Conservation (phyloP, 2,888 invertebrate genomes). For the Synergus gifuensis region DNA sequence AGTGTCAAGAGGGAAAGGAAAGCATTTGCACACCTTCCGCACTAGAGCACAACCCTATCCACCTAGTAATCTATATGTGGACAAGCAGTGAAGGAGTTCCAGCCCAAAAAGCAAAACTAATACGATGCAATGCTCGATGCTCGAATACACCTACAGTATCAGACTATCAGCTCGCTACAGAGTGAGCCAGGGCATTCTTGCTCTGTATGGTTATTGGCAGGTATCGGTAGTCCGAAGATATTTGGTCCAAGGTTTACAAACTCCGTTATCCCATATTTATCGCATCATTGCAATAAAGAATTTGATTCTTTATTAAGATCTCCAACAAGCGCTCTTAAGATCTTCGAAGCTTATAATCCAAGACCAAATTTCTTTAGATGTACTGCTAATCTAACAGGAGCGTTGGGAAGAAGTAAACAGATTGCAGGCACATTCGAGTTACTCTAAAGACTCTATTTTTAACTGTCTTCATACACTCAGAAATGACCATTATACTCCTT, state of each 20-base stretch:
- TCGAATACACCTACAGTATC: slow-evolving; percentile 76
- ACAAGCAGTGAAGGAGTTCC: slow-evolving; percentile 78
- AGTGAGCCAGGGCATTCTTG: slow-evolving; percentile 77
- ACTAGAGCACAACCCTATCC: slow-evolving; percentile 74
- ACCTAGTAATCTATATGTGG: slow-evolving; percentile 74
- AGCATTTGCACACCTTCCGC: slow-evolving; percentile 76
- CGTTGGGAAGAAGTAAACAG: slow-evolving; percentile 75
- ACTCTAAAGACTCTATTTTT: slow-evolving; percentile 66
- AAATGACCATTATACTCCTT: slow-evolving; percentile 40
- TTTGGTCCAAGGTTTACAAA: slow-evolving; percentile 61
- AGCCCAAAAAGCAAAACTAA: slow-evolving; percentile 78
- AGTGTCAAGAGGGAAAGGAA: slow-evolving; percentile 61
- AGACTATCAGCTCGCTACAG: slow-evolving; percentile 75
- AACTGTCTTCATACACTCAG: slow-evolving; percentile 21
- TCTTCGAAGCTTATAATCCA: slow-evolving; percentile 45
- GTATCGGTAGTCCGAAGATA: slow-evolving; percentile 70
- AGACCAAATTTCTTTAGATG: slow-evolving; percentile 73
- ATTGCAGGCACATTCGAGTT: slow-evolving; percentile 77
- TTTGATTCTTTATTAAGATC: not conserved
- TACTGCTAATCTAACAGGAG: slow-evolving; percentile 74
- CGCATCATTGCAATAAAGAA: not conserved
- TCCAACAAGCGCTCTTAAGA: slow-evolving; percentile 37
- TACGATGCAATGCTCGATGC: slow-evolving; percentile 78
- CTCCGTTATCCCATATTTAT: slow-evolving; percentile 41
- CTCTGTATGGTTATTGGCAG: slow-evolving; percentile 70